Base-by-base conservation (phyloP, 1,140 invertebrate species). In the Drosophila saltans region DNA sequence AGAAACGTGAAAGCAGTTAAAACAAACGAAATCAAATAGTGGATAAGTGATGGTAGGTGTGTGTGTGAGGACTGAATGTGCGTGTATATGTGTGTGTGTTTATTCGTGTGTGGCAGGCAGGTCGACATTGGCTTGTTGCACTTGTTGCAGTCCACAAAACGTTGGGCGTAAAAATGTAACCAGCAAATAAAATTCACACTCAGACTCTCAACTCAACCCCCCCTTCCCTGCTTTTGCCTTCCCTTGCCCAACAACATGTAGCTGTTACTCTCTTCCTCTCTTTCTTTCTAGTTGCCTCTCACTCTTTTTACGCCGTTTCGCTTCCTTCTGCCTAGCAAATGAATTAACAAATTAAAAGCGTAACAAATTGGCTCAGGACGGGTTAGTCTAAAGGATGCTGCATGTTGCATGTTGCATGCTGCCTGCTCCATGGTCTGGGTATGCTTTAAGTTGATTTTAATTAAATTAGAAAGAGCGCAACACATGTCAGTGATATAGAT, bases 261-360 rank as follows among this genome's bases (percentile, higher is more conserved):
- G 8, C 21, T 9, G 7, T 48, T 1, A 8, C 6, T 48, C 16
- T 48, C 45, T 45, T 33, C 4, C n/a, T 26, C 41, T 56, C 75
- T 33, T 61, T 56, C 21, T 16, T 16, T 48, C 43, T 16, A 21
- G 57, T 26, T 30, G 5, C 8, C 24, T 24, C 61, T n/a, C 41
- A 8, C 56, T 2, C 63, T 55, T 10, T 16, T 59, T 8, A 59
- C 30, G n/a, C 45, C 28, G 2, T 43, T 28, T 43, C 59, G 45
- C 11, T n/a, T 61, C 36, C 48, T 72, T 60, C 75, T 68, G 75
- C 75, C 66, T 59, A 63, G 83, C 67, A 88, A 89, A 86, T 88
- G 84, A 86, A 86, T 89, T 86, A 89, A 86, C 83, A 88, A 86
- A 86, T 86, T 88, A 86, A 86, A 86, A 89, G 84, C 83, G 76